phyloP scores from a whole-genome alignment of 2,113 vertebrate species.

The Phylloscopus trochiloides region DNA sequence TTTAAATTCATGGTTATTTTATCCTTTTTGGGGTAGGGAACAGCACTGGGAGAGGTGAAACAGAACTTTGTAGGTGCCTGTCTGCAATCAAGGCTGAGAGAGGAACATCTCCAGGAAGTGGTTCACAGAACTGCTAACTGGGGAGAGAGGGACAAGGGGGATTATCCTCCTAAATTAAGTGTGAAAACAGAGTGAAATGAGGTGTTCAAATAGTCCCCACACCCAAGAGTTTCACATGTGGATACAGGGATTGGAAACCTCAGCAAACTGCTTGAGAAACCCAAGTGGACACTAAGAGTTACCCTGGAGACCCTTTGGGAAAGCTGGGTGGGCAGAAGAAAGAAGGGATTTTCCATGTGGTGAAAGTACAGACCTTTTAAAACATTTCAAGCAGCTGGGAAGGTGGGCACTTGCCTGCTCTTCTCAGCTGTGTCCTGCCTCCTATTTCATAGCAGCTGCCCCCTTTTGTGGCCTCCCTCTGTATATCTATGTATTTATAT shows the following conservation, averaged over 20 bases:
- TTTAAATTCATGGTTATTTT: background rate
- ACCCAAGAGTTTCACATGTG: fast-evolving
- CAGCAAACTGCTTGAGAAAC: background rate
- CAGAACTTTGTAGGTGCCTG: background rate
- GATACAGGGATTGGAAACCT: background rate
- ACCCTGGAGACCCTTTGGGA: background rate
- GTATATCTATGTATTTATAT: fast-evolving
- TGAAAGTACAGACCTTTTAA: background rate
- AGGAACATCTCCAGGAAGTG: background rate
- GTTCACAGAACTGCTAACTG: background rate
- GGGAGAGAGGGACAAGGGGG: background rate
- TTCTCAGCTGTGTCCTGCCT: background rate
- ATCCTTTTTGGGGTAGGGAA: background rate
- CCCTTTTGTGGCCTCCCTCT: background rate
- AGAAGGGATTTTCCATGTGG: background rate
- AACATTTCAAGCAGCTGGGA: background rate
- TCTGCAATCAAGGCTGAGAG: background rate
- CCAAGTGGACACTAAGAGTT: background rate
- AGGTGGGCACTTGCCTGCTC: background rate
- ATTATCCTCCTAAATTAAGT: background rate
- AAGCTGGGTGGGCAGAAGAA: background rate
- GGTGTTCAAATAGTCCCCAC: background rate
- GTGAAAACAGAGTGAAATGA: background rate
- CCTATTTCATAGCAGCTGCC: fast-evolving
- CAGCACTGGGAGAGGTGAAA: background rate